A percentile compares a stretch with the other conserved stretches of the same genome.
Evolutionary conservation across 2,113 vertebrate genomes (phyloP).

Genomic region (Hippocampus mohnikei): DNA sequence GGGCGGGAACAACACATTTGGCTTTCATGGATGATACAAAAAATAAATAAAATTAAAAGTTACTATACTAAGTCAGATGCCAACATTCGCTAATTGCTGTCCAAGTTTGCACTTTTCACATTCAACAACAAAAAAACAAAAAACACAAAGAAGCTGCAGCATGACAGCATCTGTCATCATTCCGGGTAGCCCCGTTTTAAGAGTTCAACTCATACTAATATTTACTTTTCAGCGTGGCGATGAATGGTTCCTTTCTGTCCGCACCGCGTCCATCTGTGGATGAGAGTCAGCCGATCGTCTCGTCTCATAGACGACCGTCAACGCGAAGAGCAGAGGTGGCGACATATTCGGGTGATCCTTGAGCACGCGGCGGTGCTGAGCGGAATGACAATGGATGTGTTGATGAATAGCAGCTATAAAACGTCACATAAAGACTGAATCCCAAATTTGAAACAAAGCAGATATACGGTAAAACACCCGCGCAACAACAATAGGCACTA

Average conservation of each 20-base stretch:
- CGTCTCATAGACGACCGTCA: neutral
- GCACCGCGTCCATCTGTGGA: neutral
- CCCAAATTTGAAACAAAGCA: neutral
- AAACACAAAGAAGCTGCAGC: neutral
- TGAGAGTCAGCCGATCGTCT: constrained; percentile 13
- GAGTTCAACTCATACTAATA: too few relatives aligned
- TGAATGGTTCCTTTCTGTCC: neutral
- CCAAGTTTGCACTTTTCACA: neutral
- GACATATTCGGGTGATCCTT: neutral
- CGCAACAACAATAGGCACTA: neutral
- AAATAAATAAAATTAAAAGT: too few relatives aligned
- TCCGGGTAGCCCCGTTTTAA: neutral
- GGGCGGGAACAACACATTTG: too few relatives aligned
- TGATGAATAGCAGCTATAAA: neutral
- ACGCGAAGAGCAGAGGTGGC: neutral
- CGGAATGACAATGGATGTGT: constrained; percentile 19
- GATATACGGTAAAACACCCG: neutral
- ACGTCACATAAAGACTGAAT: neutral
- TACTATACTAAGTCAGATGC: too few relatives aligned
- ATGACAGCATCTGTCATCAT: neutral
- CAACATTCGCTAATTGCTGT: too few relatives aligned
- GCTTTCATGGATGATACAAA: too few relatives aligned
- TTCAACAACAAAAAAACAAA: neutral
- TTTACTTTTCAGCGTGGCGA: too few relatives aligned
- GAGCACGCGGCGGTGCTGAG: neutral